Conservation (phyloP, 2,797 vertebrate genomes). For the Hephaestus fuliginosus region DNA sequence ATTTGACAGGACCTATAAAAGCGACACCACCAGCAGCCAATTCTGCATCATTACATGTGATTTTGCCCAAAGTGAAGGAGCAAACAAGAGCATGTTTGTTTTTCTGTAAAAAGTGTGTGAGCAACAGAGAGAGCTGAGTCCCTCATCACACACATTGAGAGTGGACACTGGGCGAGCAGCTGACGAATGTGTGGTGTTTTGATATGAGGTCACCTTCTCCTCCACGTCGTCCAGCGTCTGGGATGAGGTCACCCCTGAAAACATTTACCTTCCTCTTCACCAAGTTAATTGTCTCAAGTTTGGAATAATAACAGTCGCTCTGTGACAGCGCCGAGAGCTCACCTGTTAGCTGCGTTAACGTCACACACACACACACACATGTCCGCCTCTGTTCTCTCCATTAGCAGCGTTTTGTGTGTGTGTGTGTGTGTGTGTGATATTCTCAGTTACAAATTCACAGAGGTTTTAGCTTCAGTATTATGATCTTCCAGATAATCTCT, state of each 20-base stretch:
- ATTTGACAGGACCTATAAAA: too few species aligned
- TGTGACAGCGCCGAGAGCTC: slow-evolving; percentile 7
- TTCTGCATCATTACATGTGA: not conserved
- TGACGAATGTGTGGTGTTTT: slow-evolving; percentile 28
- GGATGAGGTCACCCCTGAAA: slow-evolving; percentile 50
- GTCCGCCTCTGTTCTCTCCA: not conserved
- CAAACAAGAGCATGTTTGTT: not conserved
- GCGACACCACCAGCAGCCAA: not conserved
- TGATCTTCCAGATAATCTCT: slow-evolving; percentile 58
- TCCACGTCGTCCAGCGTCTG: not conserved
- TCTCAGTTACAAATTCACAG: slow-evolving; percentile 52
- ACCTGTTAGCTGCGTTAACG: slow-evolving; percentile 8
- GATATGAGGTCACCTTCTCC: slow-evolving; percentile 45
- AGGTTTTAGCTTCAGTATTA: slow-evolving; percentile 53
- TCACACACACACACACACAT: not conserved
- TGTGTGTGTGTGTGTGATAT: slow-evolving; percentile 4
- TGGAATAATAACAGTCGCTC: slow-evolving; percentile 18
- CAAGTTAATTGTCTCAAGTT: slow-evolving; percentile 7
- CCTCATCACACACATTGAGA: not conserved
- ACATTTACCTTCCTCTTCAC: slow-evolving; percentile 45
- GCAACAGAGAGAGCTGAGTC: not conserved
- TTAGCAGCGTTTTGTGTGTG: not conserved
- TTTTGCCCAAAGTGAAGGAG: not conserved
- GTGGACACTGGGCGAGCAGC: not conserved
- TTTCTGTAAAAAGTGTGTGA: not conserved